phyloP scores from a whole-genome alignment of 2,888 invertebrate genomes.

The Pristionchus fissidentatus region DNA sequence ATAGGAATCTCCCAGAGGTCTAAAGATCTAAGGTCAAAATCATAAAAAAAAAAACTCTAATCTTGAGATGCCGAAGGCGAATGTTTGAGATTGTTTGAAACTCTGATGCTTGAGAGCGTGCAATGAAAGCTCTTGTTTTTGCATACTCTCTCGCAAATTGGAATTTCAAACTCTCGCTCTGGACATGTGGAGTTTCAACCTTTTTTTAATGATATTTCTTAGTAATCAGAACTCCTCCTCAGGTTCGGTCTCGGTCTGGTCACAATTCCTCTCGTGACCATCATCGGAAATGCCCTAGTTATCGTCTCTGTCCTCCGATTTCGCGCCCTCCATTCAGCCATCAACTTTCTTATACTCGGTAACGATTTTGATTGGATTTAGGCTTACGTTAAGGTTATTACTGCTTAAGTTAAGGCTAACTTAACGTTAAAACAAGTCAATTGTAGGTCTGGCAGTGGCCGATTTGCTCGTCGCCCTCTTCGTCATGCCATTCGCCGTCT shows the following conservation, averaged over 20 bases:
- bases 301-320: slow-evolving; percentile 73
- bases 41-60: too few relatives aligned
- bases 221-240: not conserved
- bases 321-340: slow-evolving; percentile 87
- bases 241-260: slow-evolving; percentile 62
- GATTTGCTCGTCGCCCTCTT: slow-evolving; percentile 73
- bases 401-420: not conserved
- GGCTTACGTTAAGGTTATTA: too few relatives aligned
- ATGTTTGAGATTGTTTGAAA: too few relatives aligned
- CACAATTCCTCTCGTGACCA: slow-evolving; percentile 68
- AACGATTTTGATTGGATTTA: not conserved
- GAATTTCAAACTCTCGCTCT: too few relatives aligned
- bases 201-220: not conserved
- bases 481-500: slow-evolving; percentile 75
- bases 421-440: too few relatives aligned
- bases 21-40: not conserved
- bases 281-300: slow-evolving; percentile 72
- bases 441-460: slow-evolving; percentile 68
- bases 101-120: too few relatives aligned
- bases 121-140: too few relatives aligned
- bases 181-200: not conserved
- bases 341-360: slow-evolving; percentile 99
- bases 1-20: too few relatives aligned
- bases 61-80: too few relatives aligned
- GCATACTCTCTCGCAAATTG: not conserved